Evolutionary conservation across 1,140 invertebrate species (phyloP).

Genomic region (Lepidotrigona ventralis): DNA sequence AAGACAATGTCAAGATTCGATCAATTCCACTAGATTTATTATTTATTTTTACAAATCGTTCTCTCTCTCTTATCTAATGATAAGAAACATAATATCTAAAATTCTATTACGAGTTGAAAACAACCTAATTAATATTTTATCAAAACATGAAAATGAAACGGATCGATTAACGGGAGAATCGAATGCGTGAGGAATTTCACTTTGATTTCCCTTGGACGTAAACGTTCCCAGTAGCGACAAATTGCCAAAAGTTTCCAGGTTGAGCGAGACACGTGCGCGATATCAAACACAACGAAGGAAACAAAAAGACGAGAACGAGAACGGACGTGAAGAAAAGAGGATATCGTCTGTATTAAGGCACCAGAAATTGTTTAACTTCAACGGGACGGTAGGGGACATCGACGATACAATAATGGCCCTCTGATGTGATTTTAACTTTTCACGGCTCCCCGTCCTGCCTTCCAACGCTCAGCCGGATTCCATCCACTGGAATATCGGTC

Average conservation of each 20-base stretch:
- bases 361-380: constrained; percentile 73
- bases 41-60: too few species aligned
- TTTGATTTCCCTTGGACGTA: constrained; percentile 37
- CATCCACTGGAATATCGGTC: constrained; percentile 62
- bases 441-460: constrained; percentile 41
- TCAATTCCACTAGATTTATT: too few species aligned
- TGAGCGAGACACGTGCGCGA: constrained; percentile 63
- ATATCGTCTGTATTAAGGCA: constrained; percentile 53
- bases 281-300: constrained; percentile 36
- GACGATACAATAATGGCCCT: constrained; percentile 70
- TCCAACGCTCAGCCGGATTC: constrained; percentile 53
- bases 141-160: not conserved
- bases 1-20: too few species aligned
- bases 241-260: constrained; percentile 66
- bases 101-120: not conserved
- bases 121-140: not conserved
- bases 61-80: not conserved
- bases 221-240: constrained; percentile 52
- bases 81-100: not conserved
- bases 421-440: constrained; percentile 72
- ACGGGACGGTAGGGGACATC: constrained; percentile 54
- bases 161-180: not conserved
- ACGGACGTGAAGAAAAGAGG: constrained; percentile 11
- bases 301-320: constrained; percentile 34
- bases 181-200: not conserved